Conservation (phyloP, 2,113 vertebrate species). For the Danionella cerebrum region DNA sequence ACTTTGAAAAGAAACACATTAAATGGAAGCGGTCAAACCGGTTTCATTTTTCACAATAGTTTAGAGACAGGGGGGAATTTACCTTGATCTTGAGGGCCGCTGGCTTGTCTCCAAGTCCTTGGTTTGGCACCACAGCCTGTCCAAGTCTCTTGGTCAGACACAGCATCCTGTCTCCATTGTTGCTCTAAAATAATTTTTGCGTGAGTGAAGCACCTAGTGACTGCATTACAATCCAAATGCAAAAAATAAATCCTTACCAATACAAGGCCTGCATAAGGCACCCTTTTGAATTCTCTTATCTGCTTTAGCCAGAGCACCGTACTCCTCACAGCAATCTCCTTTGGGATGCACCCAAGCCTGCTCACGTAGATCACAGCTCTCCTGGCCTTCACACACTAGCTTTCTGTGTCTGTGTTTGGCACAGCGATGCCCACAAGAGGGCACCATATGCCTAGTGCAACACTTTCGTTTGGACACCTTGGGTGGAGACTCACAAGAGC, state of each 20-base stretch:
- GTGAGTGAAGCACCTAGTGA: not conserved
- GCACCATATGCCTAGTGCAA: not conserved
- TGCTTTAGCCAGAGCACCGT: constrained; percentile 21
- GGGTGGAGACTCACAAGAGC: not conserved
- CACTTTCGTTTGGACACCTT: not conserved
- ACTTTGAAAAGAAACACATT: not conserved
- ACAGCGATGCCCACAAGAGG: constrained; percentile 14
- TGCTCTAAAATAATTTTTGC: constrained; percentile 22
- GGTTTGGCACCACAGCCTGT: constrained; percentile 30
- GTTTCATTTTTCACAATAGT: not conserved
- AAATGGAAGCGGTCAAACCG: not conserved
- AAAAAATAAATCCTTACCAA: constrained; percentile 17
- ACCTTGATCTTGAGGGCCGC: constrained; percentile 40
- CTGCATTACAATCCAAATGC: not conserved
- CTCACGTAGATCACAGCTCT: not conserved
- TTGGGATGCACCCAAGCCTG: not conserved
- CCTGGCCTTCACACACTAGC: constrained; percentile 10
- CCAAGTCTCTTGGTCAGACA: constrained; percentile 30
- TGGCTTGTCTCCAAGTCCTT: constrained; percentile 25
- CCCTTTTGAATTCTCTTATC: constrained; percentile 26
- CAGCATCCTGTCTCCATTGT: constrained; percentile 17
- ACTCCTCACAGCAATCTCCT: constrained; percentile 30
- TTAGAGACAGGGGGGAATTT: too few relatives aligned
- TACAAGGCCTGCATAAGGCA: constrained; percentile 20
- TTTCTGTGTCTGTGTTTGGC: constrained; percentile 18